Evolutionary conservation across 2,113 vertebrate genomes (phyloP).

Genomic region (Saiga tatarica): DNA sequence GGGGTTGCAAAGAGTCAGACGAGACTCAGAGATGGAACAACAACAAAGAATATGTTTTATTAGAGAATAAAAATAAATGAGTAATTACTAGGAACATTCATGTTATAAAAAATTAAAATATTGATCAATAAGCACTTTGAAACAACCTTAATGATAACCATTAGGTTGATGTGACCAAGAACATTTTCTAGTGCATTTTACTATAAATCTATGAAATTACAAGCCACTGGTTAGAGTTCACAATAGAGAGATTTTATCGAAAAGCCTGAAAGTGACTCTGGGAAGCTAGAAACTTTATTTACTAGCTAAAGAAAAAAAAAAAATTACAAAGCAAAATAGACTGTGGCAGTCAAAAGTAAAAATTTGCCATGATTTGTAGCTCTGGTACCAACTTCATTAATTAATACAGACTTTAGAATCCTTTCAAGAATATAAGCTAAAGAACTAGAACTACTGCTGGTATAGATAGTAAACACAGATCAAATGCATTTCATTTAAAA

Average conservation of each 20-base stretch:
- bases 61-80: constrained; percentile 10
- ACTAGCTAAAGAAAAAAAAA: constrained; percentile 29
- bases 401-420: constrained; percentile 57
- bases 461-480: constrained; percentile 48
- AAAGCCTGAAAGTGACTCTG: not conserved
- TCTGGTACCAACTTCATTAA: constrained; percentile 52
- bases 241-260: not conserved
- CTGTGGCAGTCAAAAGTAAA: constrained; percentile 32
- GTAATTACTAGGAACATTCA: not conserved
- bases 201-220: not conserved
- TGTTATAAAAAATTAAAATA: not conserved
- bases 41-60: not conserved
- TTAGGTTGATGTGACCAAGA: not conserved
- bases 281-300: constrained; percentile 23
- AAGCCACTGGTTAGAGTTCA: not conserved
- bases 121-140: not conserved
- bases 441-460: constrained; percentile 16
- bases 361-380: constrained; percentile 8
- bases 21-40: not conserved
- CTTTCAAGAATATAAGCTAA: constrained; percentile 53
- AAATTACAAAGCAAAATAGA: constrained; percentile 21
- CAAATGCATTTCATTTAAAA: constrained; percentile 51
- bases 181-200: not conserved
- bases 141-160: not conserved
- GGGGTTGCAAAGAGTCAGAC: rapidly evolving